Conservation (phyloP, 1,140 invertebrate species). For the Bombus difficillimus region DNA sequence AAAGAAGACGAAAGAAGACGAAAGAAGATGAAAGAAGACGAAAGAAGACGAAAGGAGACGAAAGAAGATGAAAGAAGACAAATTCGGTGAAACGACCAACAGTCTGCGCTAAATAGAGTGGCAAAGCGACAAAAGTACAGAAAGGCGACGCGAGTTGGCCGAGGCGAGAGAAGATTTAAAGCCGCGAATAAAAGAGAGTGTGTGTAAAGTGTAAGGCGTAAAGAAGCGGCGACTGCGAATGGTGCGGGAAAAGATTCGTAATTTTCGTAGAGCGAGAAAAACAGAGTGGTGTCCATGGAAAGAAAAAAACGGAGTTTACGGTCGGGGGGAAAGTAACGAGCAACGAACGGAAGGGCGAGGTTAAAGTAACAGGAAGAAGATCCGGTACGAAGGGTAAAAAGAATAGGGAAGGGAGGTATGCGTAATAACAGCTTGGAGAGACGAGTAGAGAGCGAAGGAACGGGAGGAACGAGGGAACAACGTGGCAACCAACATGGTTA, state of each 20-base stretch:
- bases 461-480: neutral
- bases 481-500: neutral
- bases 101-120: neutral
- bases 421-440: too few relatives aligned
- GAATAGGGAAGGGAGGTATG: too few relatives aligned
- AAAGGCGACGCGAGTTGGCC: neutral
- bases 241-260: neutral
- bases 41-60: too few relatives aligned
- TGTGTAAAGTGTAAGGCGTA: too few relatives aligned
- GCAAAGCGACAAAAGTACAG: neutral
- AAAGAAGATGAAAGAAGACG: neutral
- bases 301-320: neutral
- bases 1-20: neutral
- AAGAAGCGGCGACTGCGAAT: slow-evolving; percentile 1
- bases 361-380: too few relatives aligned
- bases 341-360: too few relatives aligned
- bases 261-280: neutral
- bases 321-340: too few relatives aligned
- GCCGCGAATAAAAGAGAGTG: neutral
- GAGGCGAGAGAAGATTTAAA: neutral
- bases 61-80: neutral
- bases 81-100: neutral
- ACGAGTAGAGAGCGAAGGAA: neutral
- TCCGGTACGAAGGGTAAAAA: too few relatives aligned
- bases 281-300: neutral